These are phyloP conservation scores for Baryphthengus martii DNA, from an alignment of 2,113 vertebrate genomes.

Conservation along the genomic window DNA sequence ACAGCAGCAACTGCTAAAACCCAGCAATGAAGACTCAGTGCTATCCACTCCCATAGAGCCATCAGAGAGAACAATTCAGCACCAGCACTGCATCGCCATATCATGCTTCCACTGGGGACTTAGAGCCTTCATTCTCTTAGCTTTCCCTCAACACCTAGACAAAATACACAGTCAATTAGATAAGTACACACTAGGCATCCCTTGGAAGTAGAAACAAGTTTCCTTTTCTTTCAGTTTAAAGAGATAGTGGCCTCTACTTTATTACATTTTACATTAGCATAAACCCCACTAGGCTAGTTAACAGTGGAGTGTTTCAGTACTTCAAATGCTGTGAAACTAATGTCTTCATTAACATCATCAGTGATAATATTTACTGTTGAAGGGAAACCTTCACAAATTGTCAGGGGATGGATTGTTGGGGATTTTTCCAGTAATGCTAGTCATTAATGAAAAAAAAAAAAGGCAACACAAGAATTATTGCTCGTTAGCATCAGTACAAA, in stretches of 20 bases:
- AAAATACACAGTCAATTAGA: slow-evolving; percentile 72
- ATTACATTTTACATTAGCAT: slow-evolving; percentile 32
- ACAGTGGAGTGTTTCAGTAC: slow-evolving; percentile 5
- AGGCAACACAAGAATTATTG: background rate
- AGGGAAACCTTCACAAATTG: slow-evolving; percentile 24
- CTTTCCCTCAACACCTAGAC: slow-evolving; percentile 83
- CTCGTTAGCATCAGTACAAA: background rate
- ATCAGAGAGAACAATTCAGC: slow-evolving; percentile 92
- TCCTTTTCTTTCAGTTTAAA: slow-evolving; percentile 36
- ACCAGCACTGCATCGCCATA: slow-evolving; percentile 84
- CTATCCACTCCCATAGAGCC: slow-evolving; percentile 97
- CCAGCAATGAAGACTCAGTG: slow-evolving; percentile 96
- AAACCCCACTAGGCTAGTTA: slow-evolving; percentile 47
- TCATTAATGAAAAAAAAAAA: slow-evolving; percentile 29
- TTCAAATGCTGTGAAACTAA: slow-evolving; percentile 23
- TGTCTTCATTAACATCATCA: slow-evolving; percentile 36
- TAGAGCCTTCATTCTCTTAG: slow-evolving; percentile 90
- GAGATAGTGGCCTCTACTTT: slow-evolving; percentile 19
- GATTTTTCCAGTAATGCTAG: background rate
- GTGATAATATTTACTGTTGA: slow-evolving; percentile 42
- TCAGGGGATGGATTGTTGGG: background rate
- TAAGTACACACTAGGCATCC: slow-evolving; percentile 58
- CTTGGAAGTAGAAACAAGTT: slow-evolving; percentile 32
- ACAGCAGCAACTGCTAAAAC: slow-evolving; percentile 83
- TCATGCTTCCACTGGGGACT: slow-evolving; percentile 86